Conservation (phyloP, 2,888 invertebrate species). For the Encarsia formosa region DNA sequence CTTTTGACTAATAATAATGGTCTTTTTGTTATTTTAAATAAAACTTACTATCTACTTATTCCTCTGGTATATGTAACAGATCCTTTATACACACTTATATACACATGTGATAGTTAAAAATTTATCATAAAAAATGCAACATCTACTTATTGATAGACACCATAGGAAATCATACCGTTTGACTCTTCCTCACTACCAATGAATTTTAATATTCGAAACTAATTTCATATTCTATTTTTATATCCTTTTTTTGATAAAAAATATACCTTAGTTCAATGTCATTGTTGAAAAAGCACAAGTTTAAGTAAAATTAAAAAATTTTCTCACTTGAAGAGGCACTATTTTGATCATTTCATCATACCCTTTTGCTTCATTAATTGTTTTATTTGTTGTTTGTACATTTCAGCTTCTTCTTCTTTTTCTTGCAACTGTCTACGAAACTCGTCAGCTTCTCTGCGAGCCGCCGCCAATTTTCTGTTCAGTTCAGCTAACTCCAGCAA, state of each 20-base stretch:
- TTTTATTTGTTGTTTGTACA: conserved; percentile 49
- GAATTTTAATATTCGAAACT: too few species aligned
- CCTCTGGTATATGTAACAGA: too few species aligned
- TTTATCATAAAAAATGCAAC: conserved; percentile 22
- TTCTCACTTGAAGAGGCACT: conserved; percentile 22
- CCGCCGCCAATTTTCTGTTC: conserved; percentile 47
- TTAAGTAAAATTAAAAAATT: background rate
- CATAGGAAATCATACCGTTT: conserved; percentile 15
- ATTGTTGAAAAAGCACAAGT: conserved; percentile 12
- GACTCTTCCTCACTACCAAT: too few species aligned
- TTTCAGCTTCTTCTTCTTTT: conserved; percentile 50
- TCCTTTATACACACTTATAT: too few species aligned
- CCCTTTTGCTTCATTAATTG: conserved; percentile 38
- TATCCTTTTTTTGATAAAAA: background rate
- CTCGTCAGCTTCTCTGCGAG: conserved; percentile 45
- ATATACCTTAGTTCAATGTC: conserved; percentile 7
- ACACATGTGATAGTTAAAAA: too few species aligned
- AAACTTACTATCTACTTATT: too few species aligned
- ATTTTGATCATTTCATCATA: conserved; percentile 30
- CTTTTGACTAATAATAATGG: too few species aligned
- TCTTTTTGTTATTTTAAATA: too few species aligned
- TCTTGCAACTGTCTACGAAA: conserved; percentile 47
- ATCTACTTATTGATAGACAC: conserved; percentile 6
- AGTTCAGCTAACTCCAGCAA: conserved; percentile 48
- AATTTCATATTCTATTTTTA: background rate